Conservation (phyloP, 2,888 invertebrate genomes). For the Xestia ashworthii region DNA sequence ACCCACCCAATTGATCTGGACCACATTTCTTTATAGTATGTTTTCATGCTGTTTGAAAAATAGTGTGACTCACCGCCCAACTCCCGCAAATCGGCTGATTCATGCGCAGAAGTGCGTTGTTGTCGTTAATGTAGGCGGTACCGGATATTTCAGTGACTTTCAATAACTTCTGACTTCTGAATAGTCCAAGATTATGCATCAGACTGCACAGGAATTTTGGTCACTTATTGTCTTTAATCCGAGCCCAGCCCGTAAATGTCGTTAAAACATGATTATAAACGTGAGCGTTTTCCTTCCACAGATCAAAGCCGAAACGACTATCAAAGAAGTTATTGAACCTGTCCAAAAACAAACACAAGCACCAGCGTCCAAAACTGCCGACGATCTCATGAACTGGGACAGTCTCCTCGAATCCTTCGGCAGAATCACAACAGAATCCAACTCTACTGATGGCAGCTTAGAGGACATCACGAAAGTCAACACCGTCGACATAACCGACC, state of each 20-base stretch:
- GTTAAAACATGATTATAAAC: background rate
- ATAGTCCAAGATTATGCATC: background rate
- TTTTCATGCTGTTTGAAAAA: constrained; percentile 33
- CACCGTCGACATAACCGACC: constrained; percentile 84
- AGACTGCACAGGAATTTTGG: background rate
- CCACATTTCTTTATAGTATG: constrained; percentile 17
- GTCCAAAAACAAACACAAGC: constrained; percentile 44
- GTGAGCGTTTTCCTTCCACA: constrained; percentile 9
- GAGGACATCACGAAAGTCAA: constrained; percentile 81
- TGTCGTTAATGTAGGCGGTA: background rate
- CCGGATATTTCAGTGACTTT: constrained; percentile 25
- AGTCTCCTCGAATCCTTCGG: constrained; percentile 87
- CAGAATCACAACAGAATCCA: constrained; percentile 86
- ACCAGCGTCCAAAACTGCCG: constrained; percentile 43
- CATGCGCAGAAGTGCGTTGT: constrained; percentile 12
- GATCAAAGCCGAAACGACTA: constrained; percentile 44
- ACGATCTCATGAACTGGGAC: constrained; percentile 86
- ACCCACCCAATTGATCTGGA: background rate
- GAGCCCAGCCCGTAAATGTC: too few species aligned
- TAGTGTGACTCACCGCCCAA: constrained; percentile 32
- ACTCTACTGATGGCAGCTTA: constrained; percentile 83
- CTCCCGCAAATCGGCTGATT: constrained; percentile 22
- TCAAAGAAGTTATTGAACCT: constrained; percentile 48
- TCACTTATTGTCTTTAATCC: background rate
- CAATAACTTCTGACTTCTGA: background rate